These are phyloP conservation scores for Philereme vetulata DNA, from an alignment of 2,888 invertebrate species.

Conservation along the genomic window DNA sequence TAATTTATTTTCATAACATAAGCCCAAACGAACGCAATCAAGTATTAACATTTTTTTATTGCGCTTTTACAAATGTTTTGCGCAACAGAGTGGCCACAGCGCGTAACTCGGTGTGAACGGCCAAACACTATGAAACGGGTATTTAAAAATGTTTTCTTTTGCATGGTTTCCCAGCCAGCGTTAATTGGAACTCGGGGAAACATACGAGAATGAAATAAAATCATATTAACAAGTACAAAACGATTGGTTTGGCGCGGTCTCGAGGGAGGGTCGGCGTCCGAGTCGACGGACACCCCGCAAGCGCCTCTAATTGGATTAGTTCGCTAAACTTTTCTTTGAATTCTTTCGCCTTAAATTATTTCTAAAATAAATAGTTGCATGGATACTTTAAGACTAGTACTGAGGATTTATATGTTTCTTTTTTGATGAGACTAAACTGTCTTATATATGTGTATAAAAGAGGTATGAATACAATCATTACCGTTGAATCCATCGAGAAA, in stretches of 20 bases:
- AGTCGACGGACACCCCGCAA: constrained; percentile 35
- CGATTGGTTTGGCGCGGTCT: constrained; percentile 34
- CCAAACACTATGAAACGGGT: constrained; percentile 20
- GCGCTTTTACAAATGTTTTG: too few relatives aligned
- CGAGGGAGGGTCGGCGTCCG: constrained; percentile 41
- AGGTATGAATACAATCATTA: too few relatives aligned
- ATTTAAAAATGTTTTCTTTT: constrained; percentile 28
- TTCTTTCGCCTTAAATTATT: constrained; percentile 58
- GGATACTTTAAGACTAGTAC: constrained; percentile 15
- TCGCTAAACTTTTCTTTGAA: constrained; percentile 64
- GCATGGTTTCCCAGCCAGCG: constrained; percentile 22
- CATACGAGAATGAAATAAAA: constrained; percentile 34
- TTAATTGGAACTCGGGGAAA: constrained; percentile 31
- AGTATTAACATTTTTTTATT: too few relatives aligned
- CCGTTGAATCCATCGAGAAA: too few relatives aligned
- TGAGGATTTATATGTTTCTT: constrained; percentile 1
- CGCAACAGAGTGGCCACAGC: neutral
- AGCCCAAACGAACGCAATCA: too few relatives aligned
- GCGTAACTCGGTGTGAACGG: constrained; percentile 7
- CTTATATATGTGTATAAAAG: too few relatives aligned
- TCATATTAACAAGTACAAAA: constrained; percentile 44
- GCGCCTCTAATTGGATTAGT: constrained; percentile 72
- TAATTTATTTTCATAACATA: too few relatives aligned
- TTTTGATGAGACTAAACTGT: neutral
- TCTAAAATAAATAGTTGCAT: constrained; percentile 43